A percentile compares a stretch with the other conserved stretches of the same genome.
Evolutionary conservation across 2,113 vertebrate genomes (phyloP).

Genomic region (Halcyon senegalensis): DNA sequence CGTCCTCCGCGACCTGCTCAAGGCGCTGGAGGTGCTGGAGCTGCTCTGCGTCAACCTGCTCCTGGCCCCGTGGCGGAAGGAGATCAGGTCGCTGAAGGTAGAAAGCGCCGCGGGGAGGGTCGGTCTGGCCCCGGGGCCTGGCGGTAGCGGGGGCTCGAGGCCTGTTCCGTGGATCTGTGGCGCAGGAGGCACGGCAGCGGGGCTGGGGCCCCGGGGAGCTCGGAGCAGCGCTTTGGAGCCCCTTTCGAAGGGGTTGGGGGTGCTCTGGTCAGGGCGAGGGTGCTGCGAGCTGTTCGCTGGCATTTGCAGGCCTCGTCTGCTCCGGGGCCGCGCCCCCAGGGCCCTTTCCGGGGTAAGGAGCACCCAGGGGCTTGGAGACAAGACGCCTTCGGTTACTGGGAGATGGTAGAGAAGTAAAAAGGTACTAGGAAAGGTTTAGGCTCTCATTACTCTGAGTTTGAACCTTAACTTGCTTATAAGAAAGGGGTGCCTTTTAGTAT

Average conservation of each 20-base stretch:
- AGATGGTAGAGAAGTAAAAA: not conserved
- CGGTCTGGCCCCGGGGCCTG: not conserved
- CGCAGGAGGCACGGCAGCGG: not conserved
- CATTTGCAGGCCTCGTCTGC: not conserved
- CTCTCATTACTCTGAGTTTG: not conserved
- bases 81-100: constrained; percentile 73
- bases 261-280: no score
- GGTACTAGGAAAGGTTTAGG: not conserved
- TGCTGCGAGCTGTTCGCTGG: not conserved
- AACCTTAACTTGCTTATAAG: not conserved
- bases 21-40: constrained; percentile 69
- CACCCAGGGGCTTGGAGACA: accelerated
- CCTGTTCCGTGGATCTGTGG: no score
- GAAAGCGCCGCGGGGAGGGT: not conserved
- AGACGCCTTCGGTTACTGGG: not conserved
- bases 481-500: not conserved
- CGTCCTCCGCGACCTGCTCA: not conserved
- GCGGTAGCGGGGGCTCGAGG: not conserved
- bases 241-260: accelerated
- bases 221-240: not conserved
- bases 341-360: not conserved
- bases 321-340: not conserved
- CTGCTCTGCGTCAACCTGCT: constrained; percentile 70
- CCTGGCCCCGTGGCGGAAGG: constrained; percentile 71
- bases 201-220: no score